A percentile compares a stretch with the other conserved stretches of the same genome.
phyloP scores from a whole-genome alignment of 2,797 vertebrate species.

The Platyrinchus mystaceus region DNA sequence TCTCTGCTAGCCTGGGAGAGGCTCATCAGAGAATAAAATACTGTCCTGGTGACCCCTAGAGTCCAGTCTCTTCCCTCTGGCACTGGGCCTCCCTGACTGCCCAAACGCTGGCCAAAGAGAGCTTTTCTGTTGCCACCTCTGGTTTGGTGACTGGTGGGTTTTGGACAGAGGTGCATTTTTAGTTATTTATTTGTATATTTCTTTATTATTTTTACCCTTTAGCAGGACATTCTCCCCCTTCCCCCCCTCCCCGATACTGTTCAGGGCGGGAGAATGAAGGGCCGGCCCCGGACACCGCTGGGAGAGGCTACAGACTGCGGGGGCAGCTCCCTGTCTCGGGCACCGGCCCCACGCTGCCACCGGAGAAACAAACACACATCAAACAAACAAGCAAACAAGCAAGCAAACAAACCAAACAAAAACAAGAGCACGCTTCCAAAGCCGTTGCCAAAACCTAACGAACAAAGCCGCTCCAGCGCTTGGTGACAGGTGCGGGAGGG shows the following conservation, averaged over 20 bases:
- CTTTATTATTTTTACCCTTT: not conserved
- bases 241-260: not conserved
- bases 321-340: not conserved
- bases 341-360: not conserved
- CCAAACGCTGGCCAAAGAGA: not conserved
- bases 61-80: fast-evolving
- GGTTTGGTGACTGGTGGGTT: not conserved
- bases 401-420: not conserved
- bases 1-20: not conserved
- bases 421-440: not conserved
- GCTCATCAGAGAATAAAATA: not conserved
- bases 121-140: not conserved
- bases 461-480: not conserved
- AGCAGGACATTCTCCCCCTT: not conserved
- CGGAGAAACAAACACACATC: not conserved
- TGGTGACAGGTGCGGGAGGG: too few species aligned
- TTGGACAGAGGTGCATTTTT: too few species aligned
- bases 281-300: not conserved
- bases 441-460: not conserved
- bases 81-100: too few species aligned
- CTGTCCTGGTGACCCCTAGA: not conserved
- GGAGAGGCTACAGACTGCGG: not conserved
- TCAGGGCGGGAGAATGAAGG: too few species aligned
- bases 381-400: not conserved
- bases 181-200: not conserved